Percentiles rank a stretch among this genome's conserved stretches.
phyloP scores from a whole-genome alignment of 2,113 vertebrate genomes.

The Strigops habroptila region DNA sequence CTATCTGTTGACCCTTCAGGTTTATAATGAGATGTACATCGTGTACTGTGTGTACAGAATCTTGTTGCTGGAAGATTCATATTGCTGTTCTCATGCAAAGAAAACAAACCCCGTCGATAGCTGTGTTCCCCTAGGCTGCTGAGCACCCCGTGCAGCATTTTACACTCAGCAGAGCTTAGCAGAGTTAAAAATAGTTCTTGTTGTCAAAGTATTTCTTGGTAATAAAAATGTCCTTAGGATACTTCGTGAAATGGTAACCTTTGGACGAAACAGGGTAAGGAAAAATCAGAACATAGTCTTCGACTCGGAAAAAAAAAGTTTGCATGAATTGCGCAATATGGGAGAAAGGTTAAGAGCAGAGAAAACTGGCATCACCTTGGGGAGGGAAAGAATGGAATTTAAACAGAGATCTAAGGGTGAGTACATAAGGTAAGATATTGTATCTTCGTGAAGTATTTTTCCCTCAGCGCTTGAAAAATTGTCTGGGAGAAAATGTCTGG shows the following conservation, averaged over 20 bases:
- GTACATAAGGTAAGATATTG: not conserved
- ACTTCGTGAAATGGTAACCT: slow-evolving; percentile 40
- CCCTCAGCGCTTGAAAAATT: not conserved
- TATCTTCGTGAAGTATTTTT: not conserved
- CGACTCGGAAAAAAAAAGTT: not conserved
- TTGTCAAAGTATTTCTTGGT: slow-evolving; percentile 26
- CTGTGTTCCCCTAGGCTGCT: not conserved
- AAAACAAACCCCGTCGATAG: not conserved
- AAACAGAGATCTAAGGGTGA: not conserved
- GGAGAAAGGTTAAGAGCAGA: slow-evolving; percentile 16
- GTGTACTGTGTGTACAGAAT: not conserved
- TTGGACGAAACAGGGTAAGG: not conserved
- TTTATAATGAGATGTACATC: not conserved
- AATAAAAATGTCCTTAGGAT: slow-evolving; percentile 45
- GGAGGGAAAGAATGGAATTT: slow-evolving; percentile 25
- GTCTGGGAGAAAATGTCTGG: not conserved
- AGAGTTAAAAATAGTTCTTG: slow-evolving; percentile 38
- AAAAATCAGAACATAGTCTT: not conserved
- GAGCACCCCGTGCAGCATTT: not conserved
- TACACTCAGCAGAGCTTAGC: slow-evolving; percentile 13
- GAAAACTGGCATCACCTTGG: not conserved
- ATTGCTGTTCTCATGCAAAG: not conserved
- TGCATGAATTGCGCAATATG: not conserved
- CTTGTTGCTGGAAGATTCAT: not conserved
- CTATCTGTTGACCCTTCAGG: not conserved